Conservation (phyloP, 2,113 vertebrate genomes). For the Otolemur garnettii region DNA sequence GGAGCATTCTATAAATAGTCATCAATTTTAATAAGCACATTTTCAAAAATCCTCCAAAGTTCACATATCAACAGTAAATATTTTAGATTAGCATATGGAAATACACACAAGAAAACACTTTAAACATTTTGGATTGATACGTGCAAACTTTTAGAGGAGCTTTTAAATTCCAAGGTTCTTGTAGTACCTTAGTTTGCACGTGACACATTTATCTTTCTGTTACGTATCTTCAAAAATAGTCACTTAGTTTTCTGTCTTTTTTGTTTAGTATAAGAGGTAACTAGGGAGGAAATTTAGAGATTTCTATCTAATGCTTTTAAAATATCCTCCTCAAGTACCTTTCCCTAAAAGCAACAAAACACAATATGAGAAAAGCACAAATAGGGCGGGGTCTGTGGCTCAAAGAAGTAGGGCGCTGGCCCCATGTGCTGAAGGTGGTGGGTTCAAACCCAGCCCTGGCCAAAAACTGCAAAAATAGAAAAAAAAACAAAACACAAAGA, state of each 20-base stretch:
- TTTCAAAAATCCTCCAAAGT: slow-evolving; percentile 5
- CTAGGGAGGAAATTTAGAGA: background rate
- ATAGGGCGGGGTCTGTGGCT: no score
- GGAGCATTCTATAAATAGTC: background rate
- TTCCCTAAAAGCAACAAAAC: background rate
- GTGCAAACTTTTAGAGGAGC: background rate
- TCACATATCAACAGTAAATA: background rate
- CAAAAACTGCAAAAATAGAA: no score
- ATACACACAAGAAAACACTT: background rate
- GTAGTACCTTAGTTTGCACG: background rate
- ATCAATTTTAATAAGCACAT: background rate
- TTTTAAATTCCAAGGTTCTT: slow-evolving; percentile 4
- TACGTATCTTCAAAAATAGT: background rate
- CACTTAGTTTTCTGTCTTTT: background rate
- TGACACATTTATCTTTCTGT: background rate
- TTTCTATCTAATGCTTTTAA: background rate
- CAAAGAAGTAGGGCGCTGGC: no score
- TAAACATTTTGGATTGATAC: background rate
- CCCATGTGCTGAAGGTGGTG: no score
- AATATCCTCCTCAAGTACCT: background rate
- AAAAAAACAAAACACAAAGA: background rate
- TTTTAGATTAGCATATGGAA: background rate
- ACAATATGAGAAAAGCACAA: background rate
- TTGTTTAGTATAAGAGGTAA: background rate
- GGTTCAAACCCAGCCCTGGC: no score